Evolutionary conservation across 1,140 invertebrate species (phyloP), one percentile per base, ranked within the genome.

Genomic region (Olivierus martensii): DNA sequence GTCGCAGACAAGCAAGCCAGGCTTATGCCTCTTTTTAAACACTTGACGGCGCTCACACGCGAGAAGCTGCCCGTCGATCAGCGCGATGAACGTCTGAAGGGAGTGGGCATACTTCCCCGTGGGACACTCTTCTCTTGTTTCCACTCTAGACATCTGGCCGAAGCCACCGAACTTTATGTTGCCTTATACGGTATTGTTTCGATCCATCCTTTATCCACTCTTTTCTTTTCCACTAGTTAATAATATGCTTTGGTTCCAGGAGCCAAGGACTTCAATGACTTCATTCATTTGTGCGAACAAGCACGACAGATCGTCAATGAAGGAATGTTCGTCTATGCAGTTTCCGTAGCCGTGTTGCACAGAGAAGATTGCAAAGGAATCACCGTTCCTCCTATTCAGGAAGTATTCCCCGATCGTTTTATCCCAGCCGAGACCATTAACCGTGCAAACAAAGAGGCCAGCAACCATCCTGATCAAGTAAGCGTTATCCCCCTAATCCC

Each of bases 401-500:
- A 55, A 42, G 53, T 55, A 12, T 55, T 55, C 43, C 53, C 53
- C 6, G 53, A 55, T 22, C 50, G 38, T 18, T 57, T 50, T 22
- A 35, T 57, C 10, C 46, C 48, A 5, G 44, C 52, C 11, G 53
- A 55, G 22, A 55, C 53, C 38, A 55, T 55, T 43, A 50, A 51
- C 36, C 34, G 49, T 18, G 53, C 68, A 14, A 61, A 62, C 44
- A 53, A 59, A 37, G 64, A 55, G 15, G 48, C 49, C 36, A 65
- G 73, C 57, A 58, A 73, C 56, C 63, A 69, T 49, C 39, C 61
- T 59, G 49, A 57, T 55, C 44, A 69, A 15, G 51, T 55, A 37
- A 48, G 46, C 15, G 7, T 7, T 39, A 10, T 35, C 14, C n/a
- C 2, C 11, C 14, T n/a, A n/a, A n/a, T n/a, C n/a, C n/a, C n/a